Evolutionary conservation across 1,140 invertebrate genomes (phyloP), one percentile per base, ranked within the genome.

Genomic region (Trachymyrmex septentrionalis): DNA sequence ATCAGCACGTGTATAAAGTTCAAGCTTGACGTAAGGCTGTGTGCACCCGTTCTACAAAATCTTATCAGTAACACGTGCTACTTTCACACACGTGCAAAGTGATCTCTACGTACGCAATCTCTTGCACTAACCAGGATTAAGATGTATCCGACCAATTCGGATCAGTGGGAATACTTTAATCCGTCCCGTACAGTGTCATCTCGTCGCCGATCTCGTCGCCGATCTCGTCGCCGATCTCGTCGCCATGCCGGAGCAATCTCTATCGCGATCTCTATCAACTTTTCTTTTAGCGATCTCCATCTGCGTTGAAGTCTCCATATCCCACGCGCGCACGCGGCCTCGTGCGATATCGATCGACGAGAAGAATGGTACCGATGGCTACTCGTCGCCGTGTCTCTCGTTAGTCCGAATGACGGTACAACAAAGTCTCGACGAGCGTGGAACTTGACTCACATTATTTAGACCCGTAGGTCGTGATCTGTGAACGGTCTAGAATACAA

Each of bases 401-500:
- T 91, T 90, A 91, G 73, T 6, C 86, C 12, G 86, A 61, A 78
- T 84, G 86, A 90, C 89, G 77, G 44, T 50, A 82, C 77, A 84
- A 87, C 71, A 76, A 81, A 81, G 86, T 85, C 64, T 16, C n/a
- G 71, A 72, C 38, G 53, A 72, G 66, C 61, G 27, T 53, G 57
- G 61, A 76, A 81, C 88, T 90, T 63, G 86, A 87, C 88, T 90
- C 71, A 19, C 59, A 67, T 85, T 90, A 91, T 90, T 88, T 86
- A 63, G 76, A 57, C n/a, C 44, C 61, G 27, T 69, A 88, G 87
- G 86, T 88, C 90, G 81, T 88, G 84, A 91, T 84, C 84, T 44
- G 72, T 86, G 88, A 91, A 91, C 71, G 67, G 48, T 9, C 24
- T 61, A 44, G 88, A 30, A 76, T 64, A 91, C 86, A 91, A 91